Conservation (phyloP, 1,140 invertebrate species). For the Helicorthomorpha holstii region DNA sequence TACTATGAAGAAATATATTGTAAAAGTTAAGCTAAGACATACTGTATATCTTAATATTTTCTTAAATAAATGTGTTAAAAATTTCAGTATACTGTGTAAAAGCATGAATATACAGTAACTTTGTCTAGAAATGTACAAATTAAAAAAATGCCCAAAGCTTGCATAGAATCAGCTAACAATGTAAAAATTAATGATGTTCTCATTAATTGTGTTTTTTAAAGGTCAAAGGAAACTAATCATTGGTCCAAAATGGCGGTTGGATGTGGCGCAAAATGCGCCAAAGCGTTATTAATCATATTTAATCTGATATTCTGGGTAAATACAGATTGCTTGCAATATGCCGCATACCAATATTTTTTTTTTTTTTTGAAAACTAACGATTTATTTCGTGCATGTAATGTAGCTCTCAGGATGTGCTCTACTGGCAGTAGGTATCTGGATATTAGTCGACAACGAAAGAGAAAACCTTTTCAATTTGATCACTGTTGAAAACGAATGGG, state of each 20-base stretch:
- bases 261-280: slow-evolving; percentile 26
- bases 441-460: slow-evolving; percentile 31
- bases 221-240: too few species aligned
- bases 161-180: too few species aligned
- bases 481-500: slow-evolving; percentile 21
- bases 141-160: too few species aligned
- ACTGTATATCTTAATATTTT: too few species aligned
- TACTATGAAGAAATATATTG: too few species aligned
- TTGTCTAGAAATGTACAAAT: too few species aligned
- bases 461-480: slow-evolving; percentile 30
- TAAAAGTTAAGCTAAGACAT: too few species aligned
- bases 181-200: too few species aligned
- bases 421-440: slow-evolving; percentile 29
- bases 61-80: too few species aligned
- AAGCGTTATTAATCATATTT: slow-evolving; percentile 30
- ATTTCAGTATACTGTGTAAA: too few species aligned
- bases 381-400: slow-evolving; percentile 9
- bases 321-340: slow-evolving; percentile 2
- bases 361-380: slow-evolving; percentile 6
- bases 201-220: too few species aligned
- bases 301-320: slow-evolving; percentile 38
- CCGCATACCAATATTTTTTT: neutral
- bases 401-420: slow-evolving; percentile 32
- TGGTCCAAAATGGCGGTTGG: slow-evolving; percentile 14
- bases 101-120: too few species aligned